Conservation (phyloP, 2,797 vertebrate species). For the Rhinoraja longicauda region DNA sequence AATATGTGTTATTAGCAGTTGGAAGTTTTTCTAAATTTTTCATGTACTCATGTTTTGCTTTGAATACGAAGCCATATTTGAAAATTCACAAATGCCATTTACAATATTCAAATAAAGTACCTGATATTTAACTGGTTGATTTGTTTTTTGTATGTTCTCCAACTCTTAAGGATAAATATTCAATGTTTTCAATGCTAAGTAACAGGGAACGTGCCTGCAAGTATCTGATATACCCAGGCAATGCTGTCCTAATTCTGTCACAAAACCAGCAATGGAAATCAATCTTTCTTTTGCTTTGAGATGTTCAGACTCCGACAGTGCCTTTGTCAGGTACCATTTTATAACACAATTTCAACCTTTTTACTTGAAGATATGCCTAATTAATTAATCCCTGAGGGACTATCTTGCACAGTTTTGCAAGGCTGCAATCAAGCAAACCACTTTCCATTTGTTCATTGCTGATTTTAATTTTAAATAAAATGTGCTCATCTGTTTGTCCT, state of each 20-base stretch:
- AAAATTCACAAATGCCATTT: neutral
- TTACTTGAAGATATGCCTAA: conserved; percentile 17
- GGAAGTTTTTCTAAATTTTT: neutral
- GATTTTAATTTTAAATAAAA: neutral
- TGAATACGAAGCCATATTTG: neutral
- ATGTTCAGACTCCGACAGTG: neutral
- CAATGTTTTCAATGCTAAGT: neutral
- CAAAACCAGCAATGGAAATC: neutral
- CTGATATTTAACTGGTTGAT: neutral
- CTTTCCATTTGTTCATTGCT: conserved; percentile 4
- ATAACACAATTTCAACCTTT: conserved; percentile 18
- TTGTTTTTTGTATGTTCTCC: neutral
- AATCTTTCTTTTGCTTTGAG: neutral
- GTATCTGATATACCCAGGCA: neutral
- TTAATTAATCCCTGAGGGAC: conserved; percentile 29
- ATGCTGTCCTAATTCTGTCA: neutral
- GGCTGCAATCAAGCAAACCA: neutral
- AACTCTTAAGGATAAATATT: neutral
- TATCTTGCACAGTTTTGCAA: neutral
- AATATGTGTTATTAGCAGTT: neutral
- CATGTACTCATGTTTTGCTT: too few species aligned
- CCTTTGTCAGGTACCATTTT: conserved; percentile 8
- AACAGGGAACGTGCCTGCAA: neutral
- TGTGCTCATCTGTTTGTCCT: neutral
- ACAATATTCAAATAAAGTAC: neutral